phyloP scores from a whole-genome alignment of 2,888 invertebrate species.

The Ametastegia equiseti region DNA sequence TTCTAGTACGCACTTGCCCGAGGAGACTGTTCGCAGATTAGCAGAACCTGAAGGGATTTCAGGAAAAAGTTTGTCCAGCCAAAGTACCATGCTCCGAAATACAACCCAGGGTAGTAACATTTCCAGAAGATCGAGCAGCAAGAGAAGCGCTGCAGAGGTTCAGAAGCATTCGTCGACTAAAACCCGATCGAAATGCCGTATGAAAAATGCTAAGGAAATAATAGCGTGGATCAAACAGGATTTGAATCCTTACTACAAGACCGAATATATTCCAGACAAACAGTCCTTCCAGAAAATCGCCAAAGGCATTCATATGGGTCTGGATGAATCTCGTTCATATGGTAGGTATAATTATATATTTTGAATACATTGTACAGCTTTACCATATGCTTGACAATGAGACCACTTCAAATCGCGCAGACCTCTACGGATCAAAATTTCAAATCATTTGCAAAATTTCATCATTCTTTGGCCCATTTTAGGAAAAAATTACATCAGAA shows the following conservation, averaged over 20 bases:
- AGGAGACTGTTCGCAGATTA: too few relatives aligned
- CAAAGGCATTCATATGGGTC: conserved; percentile 63
- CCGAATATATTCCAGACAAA: conserved; percentile 65
- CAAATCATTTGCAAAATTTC: too few relatives aligned
- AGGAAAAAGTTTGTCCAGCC: too few relatives aligned
- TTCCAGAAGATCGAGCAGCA: not conserved
- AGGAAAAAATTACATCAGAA: too few relatives aligned
- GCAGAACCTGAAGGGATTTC: too few relatives aligned
- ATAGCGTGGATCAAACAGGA: conserved; percentile 58
- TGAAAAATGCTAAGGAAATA: conserved; percentile 66
- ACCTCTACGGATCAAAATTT: too few relatives aligned
- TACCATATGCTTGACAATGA: too few relatives aligned
- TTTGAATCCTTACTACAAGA: conserved; percentile 17
- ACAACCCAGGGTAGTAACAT: not conserved
- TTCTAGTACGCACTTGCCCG: not conserved
- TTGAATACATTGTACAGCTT: not conserved
- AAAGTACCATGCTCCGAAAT: not conserved
- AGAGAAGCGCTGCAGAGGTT: not conserved
- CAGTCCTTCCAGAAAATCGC: conserved; percentile 65
- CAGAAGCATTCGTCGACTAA: not conserved
- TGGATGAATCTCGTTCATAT: conserved; percentile 61
- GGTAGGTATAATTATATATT: conserved; percentile 58
- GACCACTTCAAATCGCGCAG: too few relatives aligned
- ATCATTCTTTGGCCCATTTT: too few relatives aligned
- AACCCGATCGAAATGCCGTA: conserved; percentile 57